phyloP scores from a whole-genome alignment of 2,113 vertebrate genomes.

The Lathamus discolor region DNA sequence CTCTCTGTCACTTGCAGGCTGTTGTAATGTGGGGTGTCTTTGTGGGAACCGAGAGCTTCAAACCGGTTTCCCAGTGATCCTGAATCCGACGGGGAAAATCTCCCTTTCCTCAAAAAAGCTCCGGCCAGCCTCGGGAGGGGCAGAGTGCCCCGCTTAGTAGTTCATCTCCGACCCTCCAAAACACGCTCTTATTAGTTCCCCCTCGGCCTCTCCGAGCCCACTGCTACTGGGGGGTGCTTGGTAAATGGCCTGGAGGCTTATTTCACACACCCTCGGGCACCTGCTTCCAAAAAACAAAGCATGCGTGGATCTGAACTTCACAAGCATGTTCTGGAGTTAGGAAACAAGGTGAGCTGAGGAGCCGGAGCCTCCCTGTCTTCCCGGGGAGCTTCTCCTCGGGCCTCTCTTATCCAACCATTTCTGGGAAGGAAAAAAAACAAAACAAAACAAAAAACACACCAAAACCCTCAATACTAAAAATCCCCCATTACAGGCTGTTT shows the following conservation, averaged over 20 bases:
- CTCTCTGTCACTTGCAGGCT: background rate
- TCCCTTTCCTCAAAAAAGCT: background rate
- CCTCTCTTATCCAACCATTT: background rate
- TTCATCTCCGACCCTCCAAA: background rate
- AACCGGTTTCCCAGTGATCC: background rate
- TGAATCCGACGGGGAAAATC: background rate
- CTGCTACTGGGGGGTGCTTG: background rate
- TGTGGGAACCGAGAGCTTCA: background rate
- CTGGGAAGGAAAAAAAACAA: background rate
- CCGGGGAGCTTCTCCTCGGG: background rate
- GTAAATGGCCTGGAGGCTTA: background rate
- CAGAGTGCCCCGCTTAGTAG: accelerated
- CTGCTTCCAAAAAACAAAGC: constrained; percentile 46
- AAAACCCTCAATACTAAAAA: background rate
- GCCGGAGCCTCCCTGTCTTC: background rate
- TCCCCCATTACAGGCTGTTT: background rate
- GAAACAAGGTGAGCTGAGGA: background rate
- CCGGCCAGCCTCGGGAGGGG: background rate
- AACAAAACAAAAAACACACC: background rate
- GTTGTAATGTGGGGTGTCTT: background rate
- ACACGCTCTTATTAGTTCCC: background rate
- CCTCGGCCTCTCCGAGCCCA: background rate
- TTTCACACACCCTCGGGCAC: background rate
- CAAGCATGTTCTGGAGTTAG: background rate
- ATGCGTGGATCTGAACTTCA: background rate